Conservation (phyloP, 1,140 invertebrate genomes). For the Drosophila nasuta region DNA sequence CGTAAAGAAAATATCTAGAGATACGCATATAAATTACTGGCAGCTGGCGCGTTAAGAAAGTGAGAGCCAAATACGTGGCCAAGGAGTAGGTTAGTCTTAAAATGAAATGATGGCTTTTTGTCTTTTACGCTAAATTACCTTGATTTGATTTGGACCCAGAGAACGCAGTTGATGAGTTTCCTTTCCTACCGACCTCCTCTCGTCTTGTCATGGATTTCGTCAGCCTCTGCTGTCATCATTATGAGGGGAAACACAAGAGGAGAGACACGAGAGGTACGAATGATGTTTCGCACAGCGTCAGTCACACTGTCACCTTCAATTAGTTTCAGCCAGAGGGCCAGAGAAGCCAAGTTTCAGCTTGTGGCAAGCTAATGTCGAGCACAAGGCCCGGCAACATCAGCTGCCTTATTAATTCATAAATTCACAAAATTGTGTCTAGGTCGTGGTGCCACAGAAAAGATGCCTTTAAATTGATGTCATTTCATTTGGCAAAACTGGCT, state of each 20-base stretch:
- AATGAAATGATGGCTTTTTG: slow-evolving; percentile 79
- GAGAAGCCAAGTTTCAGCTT: slow-evolving; percentile 7
- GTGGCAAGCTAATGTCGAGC: slow-evolving; percentile 52
- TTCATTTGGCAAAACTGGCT: slow-evolving; percentile 27
- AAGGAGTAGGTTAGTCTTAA: slow-evolving; percentile 24
- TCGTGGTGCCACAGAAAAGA: slow-evolving; percentile 16
- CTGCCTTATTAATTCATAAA: slow-evolving; percentile 81
- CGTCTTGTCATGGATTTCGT: slow-evolving; percentile 8
- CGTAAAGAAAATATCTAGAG: slow-evolving; percentile 23
- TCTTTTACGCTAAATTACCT: slow-evolving; percentile 82
- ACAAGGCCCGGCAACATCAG: slow-evolving; percentile 54
- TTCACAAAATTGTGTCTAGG: slow-evolving; percentile 55
- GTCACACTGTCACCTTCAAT: slow-evolving; percentile 72
- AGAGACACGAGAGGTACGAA: background rate
- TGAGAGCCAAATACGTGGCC: slow-evolving; percentile 2
- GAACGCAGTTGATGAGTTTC: slow-evolving; percentile 48
- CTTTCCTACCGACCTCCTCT: too few relatives aligned
- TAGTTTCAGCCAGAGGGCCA: slow-evolving; percentile 51
- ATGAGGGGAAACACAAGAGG: background rate
- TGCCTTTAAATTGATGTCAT: slow-evolving; percentile 64
- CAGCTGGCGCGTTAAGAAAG: slow-evolving; percentile 22
- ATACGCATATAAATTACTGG: slow-evolving; percentile 35
- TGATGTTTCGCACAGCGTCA: slow-evolving; percentile 18
- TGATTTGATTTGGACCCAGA: slow-evolving; percentile 70
- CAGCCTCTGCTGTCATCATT: slow-evolving; percentile 26